Evolutionary conservation across 2,797 vertebrate species (phyloP).

Genomic region (Hipposideros larvatus): DNA sequence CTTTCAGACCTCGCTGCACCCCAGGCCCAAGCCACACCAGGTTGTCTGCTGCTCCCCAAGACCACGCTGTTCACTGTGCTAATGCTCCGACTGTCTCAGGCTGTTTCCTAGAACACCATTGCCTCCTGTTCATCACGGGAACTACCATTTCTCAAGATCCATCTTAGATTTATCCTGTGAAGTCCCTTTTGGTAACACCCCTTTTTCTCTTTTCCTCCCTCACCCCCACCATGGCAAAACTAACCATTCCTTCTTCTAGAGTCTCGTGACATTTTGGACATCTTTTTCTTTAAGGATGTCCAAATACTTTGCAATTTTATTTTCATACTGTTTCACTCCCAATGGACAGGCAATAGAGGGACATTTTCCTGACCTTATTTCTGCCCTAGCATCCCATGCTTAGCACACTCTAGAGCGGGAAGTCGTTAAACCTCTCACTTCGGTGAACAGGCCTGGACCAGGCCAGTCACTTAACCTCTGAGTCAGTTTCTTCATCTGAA

Average conservation of each 20-base stretch:
- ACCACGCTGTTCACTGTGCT: neutral
- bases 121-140: neutral
- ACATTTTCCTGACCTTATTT: neutral
- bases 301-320: neutral
- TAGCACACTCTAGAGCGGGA: neutral
- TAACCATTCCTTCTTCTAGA: neutral
- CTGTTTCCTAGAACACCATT: neutral
- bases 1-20: neutral
- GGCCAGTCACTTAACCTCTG: neutral
- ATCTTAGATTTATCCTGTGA: neutral
- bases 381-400: neutral
- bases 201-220: neutral
- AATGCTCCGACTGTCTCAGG: neutral
- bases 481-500: neutral
- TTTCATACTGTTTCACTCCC: neutral
- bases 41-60: neutral
- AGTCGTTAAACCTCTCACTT: neutral
- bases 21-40: neutral
- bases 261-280: neutral
- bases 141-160: neutral
- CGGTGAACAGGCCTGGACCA: neutral
- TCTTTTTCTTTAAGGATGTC: neutral
- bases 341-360: neutral
- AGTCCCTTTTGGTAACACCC: neutral
- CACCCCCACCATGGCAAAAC: neutral